phyloP scores from a whole-genome alignment of 2,888 invertebrate genomes.

The Trachelus tabidus region DNA sequence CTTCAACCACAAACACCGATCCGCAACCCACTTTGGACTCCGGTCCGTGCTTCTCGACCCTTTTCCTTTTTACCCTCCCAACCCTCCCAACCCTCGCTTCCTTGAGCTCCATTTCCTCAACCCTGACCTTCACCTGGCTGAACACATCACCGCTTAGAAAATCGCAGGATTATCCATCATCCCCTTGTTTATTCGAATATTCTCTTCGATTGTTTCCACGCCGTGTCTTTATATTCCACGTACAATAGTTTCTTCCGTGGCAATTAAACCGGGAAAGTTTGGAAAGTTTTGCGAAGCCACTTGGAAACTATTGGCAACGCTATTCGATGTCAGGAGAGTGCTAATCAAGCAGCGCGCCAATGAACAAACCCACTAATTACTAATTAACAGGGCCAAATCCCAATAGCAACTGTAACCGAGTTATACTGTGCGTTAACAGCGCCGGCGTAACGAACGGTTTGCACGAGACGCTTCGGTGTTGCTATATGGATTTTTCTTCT shows the following conservation, averaged over 20 bases:
- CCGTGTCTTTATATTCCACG: not conserved
- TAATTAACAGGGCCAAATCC: constrained; percentile 27
- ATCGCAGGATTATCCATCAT: not conserved
- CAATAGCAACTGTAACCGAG: not conserved
- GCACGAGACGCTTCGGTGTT: not conserved
- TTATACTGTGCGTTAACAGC: not conserved
- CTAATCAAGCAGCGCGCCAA: constrained; percentile 34
- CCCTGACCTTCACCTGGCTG: constrained; percentile 1
- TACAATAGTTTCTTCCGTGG: not conserved
- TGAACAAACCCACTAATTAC: constrained; percentile 39
- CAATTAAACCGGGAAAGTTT: not conserved
- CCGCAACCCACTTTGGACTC: constrained; percentile 52
- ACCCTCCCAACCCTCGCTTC: constrained; percentile 7
- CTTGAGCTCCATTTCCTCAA: constrained; percentile 4
- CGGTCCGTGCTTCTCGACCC: constrained; percentile 23
- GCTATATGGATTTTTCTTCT: not conserved
- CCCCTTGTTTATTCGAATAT: not conserved
- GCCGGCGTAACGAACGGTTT: not conserved
- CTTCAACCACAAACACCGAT: constrained; percentile 57
- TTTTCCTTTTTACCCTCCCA: not conserved
- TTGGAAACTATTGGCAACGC: not conserved
- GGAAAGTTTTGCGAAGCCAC: not conserved
- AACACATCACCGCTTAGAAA: not conserved
- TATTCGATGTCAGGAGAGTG: not conserved
- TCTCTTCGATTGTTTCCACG: not conserved